Evolutionary conservation across 2,888 invertebrate species (phyloP).

Genomic region (Orthosia gracilis): DNA sequence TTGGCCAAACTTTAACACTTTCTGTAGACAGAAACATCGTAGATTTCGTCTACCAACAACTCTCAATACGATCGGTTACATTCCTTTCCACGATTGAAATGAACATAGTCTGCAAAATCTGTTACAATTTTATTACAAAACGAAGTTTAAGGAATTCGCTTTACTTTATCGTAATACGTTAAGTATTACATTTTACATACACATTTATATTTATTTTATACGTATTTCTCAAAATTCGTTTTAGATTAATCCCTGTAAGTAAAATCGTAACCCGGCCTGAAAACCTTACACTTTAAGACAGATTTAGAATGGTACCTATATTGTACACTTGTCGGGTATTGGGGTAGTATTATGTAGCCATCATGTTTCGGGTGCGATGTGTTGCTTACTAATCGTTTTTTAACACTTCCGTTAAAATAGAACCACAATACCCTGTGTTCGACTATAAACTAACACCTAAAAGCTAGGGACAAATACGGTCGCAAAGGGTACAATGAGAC

Average conservation of each 20-base stretch:
- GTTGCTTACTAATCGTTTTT: conserved; percentile 84
- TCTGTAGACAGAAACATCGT: conserved; percentile 20
- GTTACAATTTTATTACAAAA: conserved; percentile 61
- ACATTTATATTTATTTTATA: conserved; percentile 55
- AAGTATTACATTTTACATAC: conserved; percentile 50
- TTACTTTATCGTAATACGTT: conserved; percentile 46
- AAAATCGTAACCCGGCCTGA: conserved; percentile 76
- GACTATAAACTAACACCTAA: conserved; percentile 88
- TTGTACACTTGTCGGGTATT: conserved; percentile 88
- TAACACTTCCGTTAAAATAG: conserved; percentile 89
- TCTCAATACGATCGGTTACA: conserved; percentile 18
- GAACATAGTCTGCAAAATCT: conserved; percentile 60
- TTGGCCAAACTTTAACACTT: conserved; percentile 40
- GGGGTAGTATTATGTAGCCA: conserved; percentile 88
- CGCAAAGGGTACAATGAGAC: conserved; percentile 85
- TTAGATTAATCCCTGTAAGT: conserved; percentile 68
- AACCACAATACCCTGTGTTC: conserved; percentile 91
- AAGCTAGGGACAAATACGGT: conserved; percentile 89
- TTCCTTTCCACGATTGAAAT: conserved; percentile 59
- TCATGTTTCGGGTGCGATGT: conserved; percentile 79
- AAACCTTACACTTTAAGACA: conserved; percentile 81
- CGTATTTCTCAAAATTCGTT: conserved; percentile 70
- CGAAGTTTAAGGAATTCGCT: conserved; percentile 68
- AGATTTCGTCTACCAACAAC: conserved; percentile 17
- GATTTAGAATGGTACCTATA: conserved; percentile 83